A percentile compares a stretch with the other conserved stretches of the same genome.
Evolutionary conservation across 1,140 invertebrate species (phyloP).

Genomic region (Apis mellifera): Amel_HAv3.1 CM009934.2:4834001-4834500

Average conservation of each 20-base stretch:
- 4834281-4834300: slow-evolving; percentile 48
- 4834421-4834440: no score
- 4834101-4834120: neutral
- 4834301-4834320: neutral
- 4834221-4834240: slow-evolving; percentile 43
- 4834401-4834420: no score
- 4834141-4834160: neutral
- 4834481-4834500: no score
- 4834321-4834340: neutral
- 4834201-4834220: slow-evolving; percentile 24
- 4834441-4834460: no score
- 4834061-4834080: neutral
- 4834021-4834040: slow-evolving; percentile 18
- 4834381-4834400: no score
- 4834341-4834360: no score
- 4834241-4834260: slow-evolving; percentile 37
- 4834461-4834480: no score
- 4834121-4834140: neutral
- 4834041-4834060: neutral
- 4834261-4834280: slow-evolving; percentile 19
- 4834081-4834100: neutral
- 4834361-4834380: no score
- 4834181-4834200: slow-evolving; percentile 43
- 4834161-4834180: no score
- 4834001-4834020: slow-evolving; percentile 49